Evolutionary conservation across 1,140 invertebrate species (phyloP), one percentile per base, ranked within the genome.

Genomic region (Hypsibius dujardini): DNA sequence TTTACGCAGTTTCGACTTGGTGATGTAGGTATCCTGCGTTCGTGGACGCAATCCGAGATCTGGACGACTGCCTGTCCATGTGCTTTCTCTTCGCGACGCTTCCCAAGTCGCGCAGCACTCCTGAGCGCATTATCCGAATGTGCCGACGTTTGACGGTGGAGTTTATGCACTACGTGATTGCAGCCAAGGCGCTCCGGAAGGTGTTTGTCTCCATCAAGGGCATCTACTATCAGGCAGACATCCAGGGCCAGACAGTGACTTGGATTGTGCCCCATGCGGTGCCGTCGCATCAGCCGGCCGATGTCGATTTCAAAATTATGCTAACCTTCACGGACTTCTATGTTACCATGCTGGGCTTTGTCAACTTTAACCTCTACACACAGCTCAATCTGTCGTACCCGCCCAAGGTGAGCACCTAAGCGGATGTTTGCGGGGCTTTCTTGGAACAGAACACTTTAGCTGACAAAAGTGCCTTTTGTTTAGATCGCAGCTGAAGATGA

Each of bases 261-360:
- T 99, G 95, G 95, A 89, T 98, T 75, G 87, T 95, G 1, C 95
- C 95, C 3, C 96, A 99, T 84, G 88, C 91, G 74, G 91, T 95
- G 78, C 85, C 86, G 62, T 89, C 87, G 78, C 77, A 83, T 76
- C 78, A 78, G 67, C 79, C 84, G 15, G 82, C 85, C 72, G 92
- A 96, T 81, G 92, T 98, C 14, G 96, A 99, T 80, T 95, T 96
- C 77, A 89, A 89, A 80, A 86, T 98, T 1, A 96, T 98, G 94
- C 87, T 90, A 46, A 95, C 88, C 70, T 99, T 99, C 82, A 88
- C 93, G 0, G 94, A 99, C 80, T 99, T 99, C 81, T 98, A 98
- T 77, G 87, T 86, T 15, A 87, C 89, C 47, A 84, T 98, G 84
- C 81, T 98, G 70, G 94, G 94, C 45, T 97, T 97, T 82, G 86